phyloP scores from a whole-genome alignment of 2,888 invertebrate genomes.

The Scotopteryx bipunctaria region DNA sequence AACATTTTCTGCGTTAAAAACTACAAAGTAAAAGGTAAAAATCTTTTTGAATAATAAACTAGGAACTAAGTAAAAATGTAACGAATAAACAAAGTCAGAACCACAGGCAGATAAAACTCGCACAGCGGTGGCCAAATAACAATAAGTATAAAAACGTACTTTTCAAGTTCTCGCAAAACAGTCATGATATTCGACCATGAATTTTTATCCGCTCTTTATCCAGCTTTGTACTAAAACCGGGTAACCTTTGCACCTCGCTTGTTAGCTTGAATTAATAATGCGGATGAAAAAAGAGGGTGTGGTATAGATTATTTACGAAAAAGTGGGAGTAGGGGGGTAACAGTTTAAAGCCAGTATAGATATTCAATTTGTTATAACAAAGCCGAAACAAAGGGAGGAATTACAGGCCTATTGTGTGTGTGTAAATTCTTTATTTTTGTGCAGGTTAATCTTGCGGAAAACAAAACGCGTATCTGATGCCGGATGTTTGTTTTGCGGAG shows the following conservation, averaged over 20 bases:
- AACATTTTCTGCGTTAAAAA: neutral
- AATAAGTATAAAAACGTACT: constrained; percentile 30
- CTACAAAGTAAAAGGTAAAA: neutral
- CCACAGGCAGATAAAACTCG: constrained; percentile 24
- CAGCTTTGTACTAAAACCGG: constrained; percentile 36
- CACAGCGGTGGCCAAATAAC: constrained; percentile 21
- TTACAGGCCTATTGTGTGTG: constrained; percentile 36
- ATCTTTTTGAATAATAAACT: constrained; percentile 1
- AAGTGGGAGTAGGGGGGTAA: neutral
- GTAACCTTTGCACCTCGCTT: constrained; percentile 37
- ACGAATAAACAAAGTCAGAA: constrained; percentile 10
- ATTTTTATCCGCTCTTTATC: constrained; percentile 36
- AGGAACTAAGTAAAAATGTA: constrained; percentile 8
- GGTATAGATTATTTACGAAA: constrained; percentile 4
- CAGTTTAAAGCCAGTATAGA: constrained; percentile 27
- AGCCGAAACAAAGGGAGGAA: constrained; percentile 36
- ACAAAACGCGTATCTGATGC: constrained; percentile 33
- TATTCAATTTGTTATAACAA: constrained; percentile 41
- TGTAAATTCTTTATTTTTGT: constrained; percentile 34
- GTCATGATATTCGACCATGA: constrained; percentile 37
- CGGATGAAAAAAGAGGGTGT: constrained; percentile 29
- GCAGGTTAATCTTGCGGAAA: constrained; percentile 38
- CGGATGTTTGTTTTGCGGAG: constrained; percentile 32
- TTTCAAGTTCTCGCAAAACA: constrained; percentile 24
- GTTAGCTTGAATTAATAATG: constrained; percentile 63